Base-by-base conservation (phyloP, 2,797 vertebrate genomes). In the Numenius phaeopus region DNA sequence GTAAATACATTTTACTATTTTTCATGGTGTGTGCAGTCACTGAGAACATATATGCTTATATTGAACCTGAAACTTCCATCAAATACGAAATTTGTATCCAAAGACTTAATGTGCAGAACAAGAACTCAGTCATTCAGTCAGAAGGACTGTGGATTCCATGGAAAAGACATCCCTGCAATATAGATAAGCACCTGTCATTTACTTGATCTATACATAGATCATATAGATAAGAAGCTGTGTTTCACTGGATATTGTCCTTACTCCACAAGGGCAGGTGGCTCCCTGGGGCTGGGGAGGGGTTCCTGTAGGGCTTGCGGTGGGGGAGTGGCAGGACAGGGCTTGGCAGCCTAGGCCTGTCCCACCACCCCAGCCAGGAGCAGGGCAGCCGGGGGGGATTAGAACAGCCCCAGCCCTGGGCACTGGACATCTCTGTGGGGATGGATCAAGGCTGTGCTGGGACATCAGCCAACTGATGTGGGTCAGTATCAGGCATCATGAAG, bases 361-460 rank as follows among this genome's bases (percentile, higher is more conserved):
- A 57, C 46, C 0, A 3, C 18, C 32, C 46, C n/a, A 34, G 44
- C 22, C 27, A 18, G 26, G 14, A 85, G 34, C 15, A 16, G 34
- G n/a, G 24, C 75, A 79, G 57, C 23, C 1, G 0, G 14, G 44
- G 40, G 26, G 18, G 30, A 69, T 13, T 18, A 42, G 14, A 30
- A 20, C 37, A 88, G 32, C 32, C 23, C 32, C 77, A 50, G 52
- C 27, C 40, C 9, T 3, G 5, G 40, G 24, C 37, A 49, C 19
- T 29, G 47, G 40, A 5, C 50, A 64, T 11, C 30, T 49, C 70
- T 37, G 15, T 37, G 58, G 32, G 37, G 37, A 58, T 26, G 44
- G 58, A 20, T 22, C 0, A 1, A 83, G 57, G 42, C 37, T 4
- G 2, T 2, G 4, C 49, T 64, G 34, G 64, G 10, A 54, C 1